Evolutionary conservation across 2,113 vertebrate species (phyloP), one percentile per base, ranked within the genome.

Genomic region (Alexandromys fortis): DNA sequence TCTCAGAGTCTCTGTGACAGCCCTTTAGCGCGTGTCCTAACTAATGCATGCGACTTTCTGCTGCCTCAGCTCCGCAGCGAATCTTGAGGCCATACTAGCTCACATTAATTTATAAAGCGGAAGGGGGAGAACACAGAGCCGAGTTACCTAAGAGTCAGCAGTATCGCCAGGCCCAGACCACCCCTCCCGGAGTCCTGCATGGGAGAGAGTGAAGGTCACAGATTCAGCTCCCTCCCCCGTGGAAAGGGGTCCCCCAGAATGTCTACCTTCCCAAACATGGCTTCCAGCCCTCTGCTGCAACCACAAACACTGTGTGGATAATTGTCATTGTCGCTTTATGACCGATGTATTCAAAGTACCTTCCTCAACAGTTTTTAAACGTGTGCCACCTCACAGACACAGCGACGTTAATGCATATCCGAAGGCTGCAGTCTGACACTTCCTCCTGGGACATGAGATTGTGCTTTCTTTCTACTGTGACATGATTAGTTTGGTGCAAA

Each of bases 81-180:
- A 86, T 95, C 85, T 82, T 93, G 47, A 94, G 68, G 92, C 82
- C 61, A 78, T 52, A 73, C 61, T 68, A 89, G 72, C 90, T 89
- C 93, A 75, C 63, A 86, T 86, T 95, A 83, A 97, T 96, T 97
- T 97, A 89, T 94, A 96, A 96, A 93, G 88, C 90, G 92, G 89
- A 92, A 94, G 94, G 47, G 17, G 55, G 30, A 4, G 17, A 91
- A 83, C 85, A 91, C 42, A n/a, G 14, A 73, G 86, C 90, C 63
- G 91, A 92, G 86, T 89, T 95, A 93, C 70, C 7, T 89, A 91
- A 94, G 68, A 91, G 94, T 95, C 93, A 94, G 95, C 89, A 94
- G 45, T 52, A 86, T 94, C 97, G 77, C 52, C 7, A 14, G 5
- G 86, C 61, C 95, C 55, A 94, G 86, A 82, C 78, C 61, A 45